Evolutionary conservation across 1,140 invertebrate species (phyloP).

Genomic region (Dendroctonus valens): DNA sequence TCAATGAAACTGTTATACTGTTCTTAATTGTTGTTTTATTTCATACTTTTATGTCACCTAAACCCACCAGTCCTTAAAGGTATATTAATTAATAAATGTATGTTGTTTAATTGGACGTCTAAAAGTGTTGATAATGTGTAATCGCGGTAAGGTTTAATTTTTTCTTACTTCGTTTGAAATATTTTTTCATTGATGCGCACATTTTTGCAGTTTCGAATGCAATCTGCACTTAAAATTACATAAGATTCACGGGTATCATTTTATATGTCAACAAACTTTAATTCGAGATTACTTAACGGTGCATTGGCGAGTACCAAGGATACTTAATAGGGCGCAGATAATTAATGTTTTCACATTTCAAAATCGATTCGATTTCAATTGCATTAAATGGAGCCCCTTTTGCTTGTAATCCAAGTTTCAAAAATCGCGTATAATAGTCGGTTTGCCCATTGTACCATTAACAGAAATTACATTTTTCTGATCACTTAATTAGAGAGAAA

Average conservation of each 20-base stretch:
- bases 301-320: constrained; percentile 6
- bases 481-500: too few species aligned
- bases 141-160: too few species aligned
- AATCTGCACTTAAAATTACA: background rate
- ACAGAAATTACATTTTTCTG: background rate
- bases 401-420: constrained; percentile 4
- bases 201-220: too few species aligned
- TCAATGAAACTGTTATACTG: constrained; percentile 1
- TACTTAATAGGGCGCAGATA: constrained; percentile 11
- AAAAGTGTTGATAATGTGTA: too few species aligned
- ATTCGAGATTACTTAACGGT: constrained; percentile 2
- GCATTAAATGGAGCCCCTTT: constrained; percentile 11
- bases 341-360: constrained; percentile 17
- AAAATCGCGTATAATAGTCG: constrained; percentile 1
- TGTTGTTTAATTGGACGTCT: too few species aligned
- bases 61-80: too few species aligned
- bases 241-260: constrained; percentile 8
- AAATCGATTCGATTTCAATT: constrained; percentile 13
- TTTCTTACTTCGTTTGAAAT: too few species aligned
- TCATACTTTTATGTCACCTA: background rate
- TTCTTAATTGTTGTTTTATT: constrained; percentile 1
- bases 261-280: constrained; percentile 10
- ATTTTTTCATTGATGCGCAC: too few species aligned
- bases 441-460: too few species aligned
- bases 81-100: too few species aligned